Evolutionary conservation across 2,113 vertebrate genomes (phyloP), one percentile per base, ranked within the genome.

Genomic region (Octodon degus): DNA sequence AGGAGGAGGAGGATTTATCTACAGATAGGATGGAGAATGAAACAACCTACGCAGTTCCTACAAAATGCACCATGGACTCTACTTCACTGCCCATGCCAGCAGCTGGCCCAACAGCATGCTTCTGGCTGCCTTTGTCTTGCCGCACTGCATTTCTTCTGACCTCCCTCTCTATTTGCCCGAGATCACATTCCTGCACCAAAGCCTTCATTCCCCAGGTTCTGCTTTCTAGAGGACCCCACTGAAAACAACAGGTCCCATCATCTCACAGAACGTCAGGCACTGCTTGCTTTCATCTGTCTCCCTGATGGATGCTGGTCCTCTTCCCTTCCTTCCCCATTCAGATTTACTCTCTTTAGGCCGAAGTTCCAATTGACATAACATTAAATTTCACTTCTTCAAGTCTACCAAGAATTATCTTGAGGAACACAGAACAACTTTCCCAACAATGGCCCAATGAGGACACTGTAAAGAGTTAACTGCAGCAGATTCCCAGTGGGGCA

Each of bases 301-400:
- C n/a, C 81, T 37, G 79, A 10, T 5, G 65, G 68, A 1, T 40
- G 32, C 7, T 47, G 37, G 4, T 47, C 47, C 47, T 72, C 55
- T 63, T 43, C 53, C 53, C 89, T 79, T 60, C 17, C 67, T 60
- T 70, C 62, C n/a, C 25, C 80, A 50, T 62, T 43, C 55, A 67
- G 27, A 79, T 19, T 82, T 65, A 65, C 40, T 82, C 47, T 43
- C 58, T 30, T 24, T 1, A n/a, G 19, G 19, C 60, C 83, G 8
- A 74, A 60, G 34, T 72, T 62, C 30, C 53, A 81, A 58, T 40
- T 87, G 37, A 37, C 70, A 27, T 76, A 53, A 43, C 14, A 40
- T 53, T 72, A 65, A 58, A 24, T 80, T 79, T 79, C 58, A 93
- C 67, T 89, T 70, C 50, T 6, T 77, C 67, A 63, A 79, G 27